These are phyloP conservation scores for Petrolisthes cinctipes DNA, from an alignment of 2,888 invertebrate species.

Conservation along the genomic window DNA sequence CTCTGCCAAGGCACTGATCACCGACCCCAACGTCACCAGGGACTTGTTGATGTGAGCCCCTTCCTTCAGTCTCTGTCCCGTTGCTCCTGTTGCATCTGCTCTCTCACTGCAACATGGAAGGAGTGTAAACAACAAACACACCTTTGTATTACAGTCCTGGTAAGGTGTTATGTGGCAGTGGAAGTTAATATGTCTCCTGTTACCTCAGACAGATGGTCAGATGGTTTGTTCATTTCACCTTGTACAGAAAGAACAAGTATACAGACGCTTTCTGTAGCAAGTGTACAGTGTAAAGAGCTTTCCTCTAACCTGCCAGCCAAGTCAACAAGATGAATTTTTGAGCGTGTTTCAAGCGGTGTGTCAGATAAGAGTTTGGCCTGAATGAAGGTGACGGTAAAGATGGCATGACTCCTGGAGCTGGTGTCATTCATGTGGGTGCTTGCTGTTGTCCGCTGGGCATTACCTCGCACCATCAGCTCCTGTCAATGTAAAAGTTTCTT, in stretches of 20 bases:
- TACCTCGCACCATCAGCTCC: conserved; percentile 85
- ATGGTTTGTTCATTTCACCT: no score
- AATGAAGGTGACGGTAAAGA: conserved; percentile 90
- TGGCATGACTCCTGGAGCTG: conserved; percentile 90
- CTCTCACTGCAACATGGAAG: conserved; percentile 77
- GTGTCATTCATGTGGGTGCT: conserved; percentile 94
- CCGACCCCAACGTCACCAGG: conserved; percentile 86
- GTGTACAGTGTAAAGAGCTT: no score
- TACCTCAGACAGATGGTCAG: no score
- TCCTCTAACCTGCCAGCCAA: conserved; percentile 82
- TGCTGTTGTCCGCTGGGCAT: conserved; percentile 86
- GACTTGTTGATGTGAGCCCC: conserved; percentile 93
- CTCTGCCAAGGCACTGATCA: conserved; percentile 84
- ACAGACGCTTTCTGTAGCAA: no score
- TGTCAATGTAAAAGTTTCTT: conserved; percentile 68
- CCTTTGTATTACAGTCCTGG: no score
- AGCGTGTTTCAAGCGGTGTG: conserved; percentile 89
- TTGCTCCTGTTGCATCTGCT: conserved; percentile 90
- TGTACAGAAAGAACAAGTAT: no score
- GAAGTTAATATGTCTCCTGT: no score
- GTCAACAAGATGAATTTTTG: conserved; percentile 90
- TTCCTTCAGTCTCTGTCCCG: conserved; percentile 89
- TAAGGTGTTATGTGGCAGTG: no score
- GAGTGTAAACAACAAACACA: background rate
- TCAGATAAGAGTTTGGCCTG: conserved; percentile 82